Percentiles rank a stretch among this genome's conserved stretches.
These are phyloP conservation scores for Aleiodes alternator DNA, from an alignment of 2,888 invertebrate genomes.

Conservation along the genomic window DNA sequence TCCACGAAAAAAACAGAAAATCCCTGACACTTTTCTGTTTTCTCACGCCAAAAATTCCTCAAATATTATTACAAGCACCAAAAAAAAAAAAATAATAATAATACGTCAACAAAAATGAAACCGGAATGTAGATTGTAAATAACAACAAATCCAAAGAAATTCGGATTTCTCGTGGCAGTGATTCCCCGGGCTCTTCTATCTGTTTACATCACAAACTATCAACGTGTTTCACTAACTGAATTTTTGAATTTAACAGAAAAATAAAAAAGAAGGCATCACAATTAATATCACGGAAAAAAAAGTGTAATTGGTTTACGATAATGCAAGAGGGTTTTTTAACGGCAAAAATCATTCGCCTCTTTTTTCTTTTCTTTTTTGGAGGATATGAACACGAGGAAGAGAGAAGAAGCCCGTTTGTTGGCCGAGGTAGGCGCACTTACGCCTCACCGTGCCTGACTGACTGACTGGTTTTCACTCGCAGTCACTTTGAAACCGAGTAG, in stretches of 20 bases:
- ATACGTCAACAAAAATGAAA: not conserved
- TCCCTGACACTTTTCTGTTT: too few species aligned
- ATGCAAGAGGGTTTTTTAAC: not conserved
- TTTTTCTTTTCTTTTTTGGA: slow-evolving; percentile 35
- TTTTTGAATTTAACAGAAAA: not conserved
- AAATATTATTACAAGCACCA: not conserved
- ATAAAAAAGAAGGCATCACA: not conserved
- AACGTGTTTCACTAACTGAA: not conserved
- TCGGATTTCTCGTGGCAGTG: not conserved
- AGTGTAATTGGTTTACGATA: not conserved
- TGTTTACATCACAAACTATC: not conserved
- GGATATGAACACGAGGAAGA: slow-evolving; percentile 36
- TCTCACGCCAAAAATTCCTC: not conserved
- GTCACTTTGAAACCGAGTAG: slow-evolving; percentile 64
- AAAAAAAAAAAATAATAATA: not conserved
- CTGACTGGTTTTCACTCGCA: slow-evolving; percentile 70
- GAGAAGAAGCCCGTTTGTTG: slow-evolving; percentile 36
- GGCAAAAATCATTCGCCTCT: slow-evolving; percentile 11
- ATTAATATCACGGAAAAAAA: not conserved
- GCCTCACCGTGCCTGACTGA: slow-evolving; percentile 66
- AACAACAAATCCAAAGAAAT: not conserved
- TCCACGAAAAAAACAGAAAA: not conserved
- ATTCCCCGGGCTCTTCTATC: not conserved
- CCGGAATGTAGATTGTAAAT: too few species aligned
- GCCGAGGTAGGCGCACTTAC: slow-evolving; percentile 57